Evolutionary conservation across 2,797 vertebrate species (phyloP).

Genomic region (Neomorphus geoffroyi): DNA sequence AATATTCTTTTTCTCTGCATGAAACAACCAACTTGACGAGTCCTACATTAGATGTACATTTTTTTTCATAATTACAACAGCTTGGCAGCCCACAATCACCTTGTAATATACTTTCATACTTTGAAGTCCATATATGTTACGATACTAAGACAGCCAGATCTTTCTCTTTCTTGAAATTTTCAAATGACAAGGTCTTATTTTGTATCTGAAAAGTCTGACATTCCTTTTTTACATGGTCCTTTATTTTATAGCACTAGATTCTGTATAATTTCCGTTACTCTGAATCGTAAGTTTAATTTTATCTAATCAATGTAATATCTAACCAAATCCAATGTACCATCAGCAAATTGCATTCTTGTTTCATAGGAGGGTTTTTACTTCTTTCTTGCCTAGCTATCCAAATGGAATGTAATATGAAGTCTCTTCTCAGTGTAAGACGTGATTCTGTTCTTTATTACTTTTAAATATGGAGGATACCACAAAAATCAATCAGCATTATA

Average conservation of each 20-base stretch:
- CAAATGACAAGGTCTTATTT: neutral
- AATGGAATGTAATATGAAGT: neutral
- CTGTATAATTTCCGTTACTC: neutral
- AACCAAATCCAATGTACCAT: neutral
- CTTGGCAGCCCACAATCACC: neutral
- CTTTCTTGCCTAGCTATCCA: neutral
- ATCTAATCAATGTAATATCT: neutral
- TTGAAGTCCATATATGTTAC: neutral
- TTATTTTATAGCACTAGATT: neutral
- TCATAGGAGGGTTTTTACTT: neutral
- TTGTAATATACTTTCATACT: neutral
- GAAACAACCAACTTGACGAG: neutral
- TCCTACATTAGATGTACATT: neutral
- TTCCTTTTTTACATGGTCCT: neutral
- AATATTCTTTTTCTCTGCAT: neutral
- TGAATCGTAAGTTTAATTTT: neutral
- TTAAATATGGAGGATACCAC: neutral
- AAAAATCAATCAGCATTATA: neutral
- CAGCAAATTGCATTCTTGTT: neutral
- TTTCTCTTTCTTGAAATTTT: neutral
- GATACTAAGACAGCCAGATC: neutral
- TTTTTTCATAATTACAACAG: neutral
- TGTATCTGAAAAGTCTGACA: neutral
- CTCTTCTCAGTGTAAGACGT: neutral
- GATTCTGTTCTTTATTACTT: neutral